Base-by-base conservation (phyloP, 2,888 invertebrate species). In the Andrena trimmerana region DNA sequence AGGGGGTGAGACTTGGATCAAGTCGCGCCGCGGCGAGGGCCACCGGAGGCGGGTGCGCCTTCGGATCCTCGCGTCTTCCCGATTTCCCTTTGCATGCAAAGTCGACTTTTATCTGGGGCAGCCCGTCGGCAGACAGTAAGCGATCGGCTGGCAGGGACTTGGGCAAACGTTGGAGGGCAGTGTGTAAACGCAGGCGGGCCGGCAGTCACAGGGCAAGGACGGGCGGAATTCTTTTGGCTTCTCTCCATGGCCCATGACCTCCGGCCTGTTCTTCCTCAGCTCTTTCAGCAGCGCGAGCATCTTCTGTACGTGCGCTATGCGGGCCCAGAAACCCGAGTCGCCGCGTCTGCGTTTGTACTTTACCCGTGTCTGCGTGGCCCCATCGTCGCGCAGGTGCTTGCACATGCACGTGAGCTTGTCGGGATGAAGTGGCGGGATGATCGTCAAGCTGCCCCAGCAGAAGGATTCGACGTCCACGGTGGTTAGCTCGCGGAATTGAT, bases 401-500 rank as follows among this genome's bases (percentile, higher is more conserved):
- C 86, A 88, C 0, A 24, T 42, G 36, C 91, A 90, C 6, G 63
- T 73, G 65, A 89, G 59, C 1, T 57, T 31, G 57, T 78, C 78
- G 2, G 75, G 70, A 16, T 70, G 29, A 7, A 88, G 65, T 1
- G 66, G 75, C 3, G 84, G 81, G 2, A 87, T 16, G 31, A 87
- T 68, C 27, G 81, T 81, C 8, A 57, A 24, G 50, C 84, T 87
- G 7, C 88, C 86, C 91, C 87, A 90, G 33, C 81, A 81, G 13
- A 87, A 88, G 7, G 78, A 62, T 31, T 85, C 83, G 1, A 91
- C 71, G 29, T 90, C 86, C 36, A 84, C 76, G 3, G 31, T 29
- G 29, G 72, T 85, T 24, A 91, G n/a, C 59, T 92, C 90, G 5
- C 87, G 88, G 63, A 90, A 90, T 59, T 91, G 91, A 84, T 93